These are phyloP conservation scores for Poecile montanus DNA, from an alignment of 2,797 vertebrate species.

Conservation along the genomic window DNA sequence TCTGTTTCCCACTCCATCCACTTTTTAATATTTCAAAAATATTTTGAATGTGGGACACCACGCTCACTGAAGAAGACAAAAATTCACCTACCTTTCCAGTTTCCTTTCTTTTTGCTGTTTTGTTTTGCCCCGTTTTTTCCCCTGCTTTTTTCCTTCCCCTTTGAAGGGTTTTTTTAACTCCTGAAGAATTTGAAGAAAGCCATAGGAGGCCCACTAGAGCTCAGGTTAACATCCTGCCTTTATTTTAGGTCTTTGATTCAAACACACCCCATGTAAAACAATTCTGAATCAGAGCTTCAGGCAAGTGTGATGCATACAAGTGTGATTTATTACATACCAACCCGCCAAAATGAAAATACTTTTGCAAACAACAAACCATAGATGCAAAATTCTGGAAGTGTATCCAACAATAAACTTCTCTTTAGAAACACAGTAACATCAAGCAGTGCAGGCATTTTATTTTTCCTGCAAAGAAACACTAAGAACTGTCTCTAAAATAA, in stretches of 20 bases:
- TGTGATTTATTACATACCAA: rapidly evolving
- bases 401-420: not conserved
- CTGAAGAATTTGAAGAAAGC: not conserved
- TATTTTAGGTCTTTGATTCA: not conserved
- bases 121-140: rapidly evolving
- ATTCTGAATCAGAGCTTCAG: not conserved
- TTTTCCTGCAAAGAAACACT: not conserved
- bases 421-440: not conserved
- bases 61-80: not conserved
- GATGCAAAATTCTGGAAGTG: not conserved
- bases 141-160: not conserved
- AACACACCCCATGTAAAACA: not conserved
- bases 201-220: not conserved
- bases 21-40: not conserved
- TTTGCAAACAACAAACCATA: not conserved
- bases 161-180: not conserved
- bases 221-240: not conserved
- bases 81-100: not conserved
- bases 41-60: rapidly evolving
- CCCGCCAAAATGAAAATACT: not conserved
- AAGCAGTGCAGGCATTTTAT: not conserved
- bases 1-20: not conserved
- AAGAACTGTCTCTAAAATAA: not conserved
- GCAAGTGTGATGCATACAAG: not conserved
- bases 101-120: not conserved